These are phyloP conservation scores for Ptyas mucosa DNA, from an alignment of 2,113 vertebrate genomes.

Conservation along the genomic window DNA sequence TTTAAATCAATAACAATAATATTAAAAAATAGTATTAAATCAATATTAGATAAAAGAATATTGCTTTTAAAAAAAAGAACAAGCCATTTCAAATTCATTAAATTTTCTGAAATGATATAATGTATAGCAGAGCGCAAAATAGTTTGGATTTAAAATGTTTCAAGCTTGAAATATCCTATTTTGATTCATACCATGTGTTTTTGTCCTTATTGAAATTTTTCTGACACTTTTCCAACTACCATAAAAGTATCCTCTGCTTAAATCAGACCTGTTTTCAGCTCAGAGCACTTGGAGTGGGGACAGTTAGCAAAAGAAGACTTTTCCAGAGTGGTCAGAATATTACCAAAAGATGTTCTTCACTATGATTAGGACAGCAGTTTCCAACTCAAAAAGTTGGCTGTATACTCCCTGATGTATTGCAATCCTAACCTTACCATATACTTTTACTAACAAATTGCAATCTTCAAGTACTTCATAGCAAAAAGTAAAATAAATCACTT, in stretches of 20 bases:
- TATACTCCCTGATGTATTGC: background rate
- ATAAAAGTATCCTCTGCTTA: background rate
- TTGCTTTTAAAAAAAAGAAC: background rate
- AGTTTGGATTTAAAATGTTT: background rate
- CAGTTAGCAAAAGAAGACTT: background rate
- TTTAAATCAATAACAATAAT: conserved; percentile 3
- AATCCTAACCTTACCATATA: background rate
- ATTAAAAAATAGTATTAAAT: background rate
- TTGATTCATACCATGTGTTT: background rate
- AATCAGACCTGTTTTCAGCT: background rate
- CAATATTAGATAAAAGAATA: background rate
- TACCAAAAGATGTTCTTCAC: background rate
- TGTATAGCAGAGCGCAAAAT: background rate
- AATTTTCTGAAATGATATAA: background rate
- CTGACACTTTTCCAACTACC: background rate
- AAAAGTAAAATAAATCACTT: background rate
- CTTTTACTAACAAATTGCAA: background rate
- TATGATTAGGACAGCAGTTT: background rate
- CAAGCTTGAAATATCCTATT: background rate
- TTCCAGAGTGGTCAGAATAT: background rate
- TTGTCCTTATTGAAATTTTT: background rate
- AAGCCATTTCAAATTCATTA: background rate
- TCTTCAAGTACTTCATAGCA: background rate
- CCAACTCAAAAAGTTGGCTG: background rate
- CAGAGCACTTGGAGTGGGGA: background rate